These are phyloP conservation scores for Malurus elegans DNA, from an alignment of 2,113 vertebrate species.

Conservation along the genomic window DNA sequence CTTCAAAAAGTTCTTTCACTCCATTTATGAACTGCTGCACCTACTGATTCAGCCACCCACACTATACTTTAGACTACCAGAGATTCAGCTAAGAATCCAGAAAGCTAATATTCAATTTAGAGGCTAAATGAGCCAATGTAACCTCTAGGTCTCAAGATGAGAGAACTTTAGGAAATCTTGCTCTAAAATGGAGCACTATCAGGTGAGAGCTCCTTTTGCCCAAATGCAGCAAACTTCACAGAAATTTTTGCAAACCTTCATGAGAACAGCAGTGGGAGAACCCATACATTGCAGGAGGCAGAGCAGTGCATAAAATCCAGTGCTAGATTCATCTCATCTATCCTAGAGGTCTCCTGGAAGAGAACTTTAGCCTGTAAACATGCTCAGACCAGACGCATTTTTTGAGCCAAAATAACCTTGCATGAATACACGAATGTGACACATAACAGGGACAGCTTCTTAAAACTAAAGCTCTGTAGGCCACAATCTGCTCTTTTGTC, in stretches of 20 bases:
- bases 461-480: neutral
- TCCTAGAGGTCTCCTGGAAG: neutral
- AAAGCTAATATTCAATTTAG: neutral
- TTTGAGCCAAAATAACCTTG: neutral
- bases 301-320: neutral
- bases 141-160: neutral
- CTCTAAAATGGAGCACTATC: neutral
- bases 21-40: constrained; percentile 31
- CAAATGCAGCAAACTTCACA: neutral
- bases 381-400: neutral
- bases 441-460: neutral
- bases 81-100: constrained; percentile 4
- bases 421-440: neutral
- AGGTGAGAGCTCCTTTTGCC: neutral
- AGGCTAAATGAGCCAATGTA: neutral
- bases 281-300: neutral
- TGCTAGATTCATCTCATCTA: neutral
- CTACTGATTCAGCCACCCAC: constrained; percentile 48
- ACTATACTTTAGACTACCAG: neutral
- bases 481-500: neutral
- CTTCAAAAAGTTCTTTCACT: constrained; percentile 44
- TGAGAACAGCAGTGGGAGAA: neutral
- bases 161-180: neutral
- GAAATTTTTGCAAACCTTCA: neutral
- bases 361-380: neutral